Base-by-base conservation (phyloP, 2,888 invertebrate species). In the Alloplasta piceator region DNA sequence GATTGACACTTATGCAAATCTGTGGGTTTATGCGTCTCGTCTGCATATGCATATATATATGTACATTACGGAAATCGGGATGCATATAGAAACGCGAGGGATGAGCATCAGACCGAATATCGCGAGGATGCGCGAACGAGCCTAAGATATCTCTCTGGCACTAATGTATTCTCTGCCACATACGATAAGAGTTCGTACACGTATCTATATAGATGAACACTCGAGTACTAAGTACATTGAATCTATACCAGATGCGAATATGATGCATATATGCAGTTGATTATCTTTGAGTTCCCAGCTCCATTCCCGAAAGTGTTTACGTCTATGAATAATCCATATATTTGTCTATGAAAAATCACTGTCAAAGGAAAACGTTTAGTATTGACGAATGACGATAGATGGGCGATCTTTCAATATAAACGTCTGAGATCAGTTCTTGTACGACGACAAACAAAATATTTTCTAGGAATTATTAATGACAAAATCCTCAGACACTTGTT, bases 1-100 rank as follows among this genome's bases (percentile, higher is more conserved):
- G 74, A 74, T 81, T 81, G 81, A 81, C 78, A 81, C 81, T 81
- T 74, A 78, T 81, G 81, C 78, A 75, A 78, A 81, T 75, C 61
- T 41, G 61, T 71, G 74, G 61, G 48, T 61, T 61, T 41, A 56
- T 71, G 74, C 60, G 48, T 61, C 56, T 64, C 74, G 61, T 66
- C 58, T 67, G 43, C 16, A 67, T 55, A 48, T 41, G 14, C 1
- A 50, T 5, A 16, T 61, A 50, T 55, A 61, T 71, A 63, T 50
- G 10, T 7, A 16, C 52, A 61, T 63, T 39, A 3, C 10, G 5
- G 6, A 63, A 41, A 12, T 43, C 43, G 12, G 50, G 10, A 12
- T 43, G 14, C 61, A 46, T 55, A 63, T 41, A 63, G 41, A 9
- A 48, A n/a, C 2, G 46, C 38, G 26, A 41, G 63, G 16, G 48